These are phyloP conservation scores for Conus betulinus DNA, from an alignment of 1,140 invertebrate genomes.

Conservation along the genomic window DNA sequence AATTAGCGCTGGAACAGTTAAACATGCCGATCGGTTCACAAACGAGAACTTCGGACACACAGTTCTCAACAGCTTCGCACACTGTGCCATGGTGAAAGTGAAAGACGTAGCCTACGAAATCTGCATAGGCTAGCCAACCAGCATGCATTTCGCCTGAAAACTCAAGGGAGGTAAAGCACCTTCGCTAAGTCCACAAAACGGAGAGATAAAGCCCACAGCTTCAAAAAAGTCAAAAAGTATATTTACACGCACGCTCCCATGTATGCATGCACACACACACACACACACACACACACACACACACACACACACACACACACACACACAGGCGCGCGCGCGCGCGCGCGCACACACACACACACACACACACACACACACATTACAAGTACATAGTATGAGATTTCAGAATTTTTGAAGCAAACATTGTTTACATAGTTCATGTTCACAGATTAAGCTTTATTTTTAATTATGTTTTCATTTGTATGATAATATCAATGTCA, in stretches of 20 bases:
- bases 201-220: background rate
- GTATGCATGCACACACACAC: background rate
- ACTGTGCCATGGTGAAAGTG: background rate
- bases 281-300: background rate
- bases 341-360: background rate
- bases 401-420: too few species aligned
- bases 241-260: background rate
- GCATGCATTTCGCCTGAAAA: background rate
- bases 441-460: too few species aligned
- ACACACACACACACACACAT: background rate
- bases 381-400: too few species aligned
- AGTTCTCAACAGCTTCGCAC: background rate
- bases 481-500: too few species aligned
- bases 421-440: too few species aligned
- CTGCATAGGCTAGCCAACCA: background rate
- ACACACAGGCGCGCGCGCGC: background rate
- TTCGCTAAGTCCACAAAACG: background rate
- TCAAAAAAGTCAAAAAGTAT: background rate
- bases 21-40: constrained; percentile 5
- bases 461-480: too few species aligned
- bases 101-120: background rate
- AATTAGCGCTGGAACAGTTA: constrained; percentile 3
- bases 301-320: background rate
- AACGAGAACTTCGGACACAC: background rate
- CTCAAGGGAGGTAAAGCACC: background rate